These are phyloP conservation scores for Tautogolabrus adspersus DNA, from an alignment of 2,113 vertebrate species.

Conservation along the genomic window DNA sequence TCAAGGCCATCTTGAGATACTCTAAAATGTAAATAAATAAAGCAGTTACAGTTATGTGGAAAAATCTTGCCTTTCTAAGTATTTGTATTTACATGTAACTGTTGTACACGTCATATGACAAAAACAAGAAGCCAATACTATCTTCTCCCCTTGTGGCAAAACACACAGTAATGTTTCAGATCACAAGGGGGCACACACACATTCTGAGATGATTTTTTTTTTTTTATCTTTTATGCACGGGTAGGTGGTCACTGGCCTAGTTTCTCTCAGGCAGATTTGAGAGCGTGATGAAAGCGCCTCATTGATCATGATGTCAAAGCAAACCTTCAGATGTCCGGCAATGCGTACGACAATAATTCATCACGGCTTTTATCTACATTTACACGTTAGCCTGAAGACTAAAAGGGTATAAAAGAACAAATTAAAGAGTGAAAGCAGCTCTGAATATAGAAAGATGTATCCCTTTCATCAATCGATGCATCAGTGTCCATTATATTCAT, in stretches of 20 bases:
- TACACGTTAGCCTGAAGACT: conserved; percentile 20
- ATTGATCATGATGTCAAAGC: conserved; percentile 61
- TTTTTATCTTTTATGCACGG: neutral
- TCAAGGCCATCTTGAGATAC: too few species aligned
- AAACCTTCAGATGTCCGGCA: conserved; percentile 53
- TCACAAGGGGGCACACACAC: conserved; percentile 15
- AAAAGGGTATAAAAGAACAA: conserved; percentile 1
- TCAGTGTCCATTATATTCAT: neutral
- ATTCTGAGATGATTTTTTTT: conserved; percentile 5
- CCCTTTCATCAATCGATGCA: neutral
- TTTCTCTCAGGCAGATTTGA: conserved; percentile 31
- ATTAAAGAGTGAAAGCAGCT: conserved; percentile 1
- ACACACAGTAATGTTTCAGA: conserved; percentile 25
- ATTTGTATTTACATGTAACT: too few species aligned
- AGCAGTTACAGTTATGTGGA: too few species aligned
- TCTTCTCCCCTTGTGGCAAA: conserved; percentile 11
- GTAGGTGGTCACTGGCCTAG: conserved; percentile 36
- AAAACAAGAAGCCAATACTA: conserved; percentile 17
- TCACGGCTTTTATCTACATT: conserved; percentile 48
- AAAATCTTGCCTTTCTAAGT: too few species aligned
- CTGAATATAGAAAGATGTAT: neutral
- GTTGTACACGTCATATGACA: neutral
- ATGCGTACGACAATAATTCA: conserved; percentile 43
- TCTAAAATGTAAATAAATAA: too few species aligned
- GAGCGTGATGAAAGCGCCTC: conserved; percentile 42